These are phyloP conservation scores for Graptemys geographica DNA, from an alignment of 2,797 vertebrate species.

Conservation along the genomic window DNA sequence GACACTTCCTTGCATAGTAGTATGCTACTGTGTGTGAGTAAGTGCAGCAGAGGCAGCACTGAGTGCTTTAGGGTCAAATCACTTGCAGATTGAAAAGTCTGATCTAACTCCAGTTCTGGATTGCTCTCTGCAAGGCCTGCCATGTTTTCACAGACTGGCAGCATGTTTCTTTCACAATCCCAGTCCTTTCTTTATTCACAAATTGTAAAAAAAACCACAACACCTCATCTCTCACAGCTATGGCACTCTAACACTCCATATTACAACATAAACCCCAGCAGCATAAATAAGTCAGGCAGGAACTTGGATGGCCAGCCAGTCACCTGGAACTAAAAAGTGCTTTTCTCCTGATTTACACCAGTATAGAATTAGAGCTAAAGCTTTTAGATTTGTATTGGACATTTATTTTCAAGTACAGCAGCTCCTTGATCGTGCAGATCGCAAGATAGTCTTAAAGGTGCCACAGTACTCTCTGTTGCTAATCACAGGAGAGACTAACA, in stretches of 20 bases:
- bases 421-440: neutral
- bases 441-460: too few relatives aligned
- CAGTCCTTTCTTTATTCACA: neutral
- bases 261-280: neutral
- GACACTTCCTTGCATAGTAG: neutral
- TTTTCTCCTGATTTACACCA: neutral
- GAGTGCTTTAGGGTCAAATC: neutral
- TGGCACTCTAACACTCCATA: neutral
- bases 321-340: neutral
- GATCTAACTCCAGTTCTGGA: neutral
- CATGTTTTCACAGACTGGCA: neutral
- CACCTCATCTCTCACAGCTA: neutral
- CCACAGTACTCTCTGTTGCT: too few relatives aligned
- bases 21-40: too few relatives aligned
- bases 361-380: fast-evolving
- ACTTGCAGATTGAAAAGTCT: neutral
- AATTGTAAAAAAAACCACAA: too few relatives aligned
- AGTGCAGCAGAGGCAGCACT: neutral
- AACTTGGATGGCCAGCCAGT: neutral
- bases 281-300: neutral
- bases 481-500: too few relatives aligned
- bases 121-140: neutral
- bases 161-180: fast-evolving
- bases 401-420: neutral
- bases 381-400: neutral